A percentile compares a stretch with the other conserved stretches of the same genome.
Conservation (phyloP, 2,113 vertebrate genomes). For the Sebastes schlegelii region DNA sequence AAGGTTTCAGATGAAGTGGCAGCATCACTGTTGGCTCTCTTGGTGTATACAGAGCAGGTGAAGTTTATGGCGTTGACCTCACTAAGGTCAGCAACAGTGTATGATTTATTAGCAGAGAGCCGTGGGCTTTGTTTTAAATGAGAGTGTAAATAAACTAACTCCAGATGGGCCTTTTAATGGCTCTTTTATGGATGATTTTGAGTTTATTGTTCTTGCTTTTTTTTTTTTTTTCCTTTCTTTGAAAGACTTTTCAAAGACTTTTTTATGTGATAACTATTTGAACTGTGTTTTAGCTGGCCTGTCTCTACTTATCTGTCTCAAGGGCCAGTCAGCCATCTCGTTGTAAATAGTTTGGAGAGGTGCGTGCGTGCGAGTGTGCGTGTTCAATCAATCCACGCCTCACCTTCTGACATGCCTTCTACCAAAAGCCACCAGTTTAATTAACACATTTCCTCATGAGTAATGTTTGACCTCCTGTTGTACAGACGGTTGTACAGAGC, state of each 20-base stretch:
- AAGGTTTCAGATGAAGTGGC: background rate
- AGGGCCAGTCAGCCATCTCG: slow-evolving; percentile 32
- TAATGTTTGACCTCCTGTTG: slow-evolving; percentile 57
- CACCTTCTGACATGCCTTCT: slow-evolving; percentile 43
- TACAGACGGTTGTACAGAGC: slow-evolving; percentile 69
- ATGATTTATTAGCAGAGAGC: slow-evolving; percentile 8
- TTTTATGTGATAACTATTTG: slow-evolving; percentile 48
- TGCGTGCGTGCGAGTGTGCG: background rate
- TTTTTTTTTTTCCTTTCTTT: slow-evolving; percentile 17
- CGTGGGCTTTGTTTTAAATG: slow-evolving; percentile 39
- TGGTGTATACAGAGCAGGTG: background rate
- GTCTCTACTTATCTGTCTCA: slow-evolving; percentile 24
- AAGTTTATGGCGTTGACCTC: slow-evolving; percentile 24
- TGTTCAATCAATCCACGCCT: slow-evolving; percentile 14
- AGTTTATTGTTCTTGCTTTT: slow-evolving; percentile 8
- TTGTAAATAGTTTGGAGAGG: slow-evolving; percentile 54
- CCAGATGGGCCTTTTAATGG: slow-evolving; percentile 39
- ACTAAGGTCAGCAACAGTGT: slow-evolving; percentile 9
- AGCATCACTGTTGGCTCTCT: background rate
- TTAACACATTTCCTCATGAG: slow-evolving; percentile 39
- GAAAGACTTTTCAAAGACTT: slow-evolving; percentile 42
- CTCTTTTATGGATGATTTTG: background rate
- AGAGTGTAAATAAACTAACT: slow-evolving; percentile 54
- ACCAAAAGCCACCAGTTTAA: slow-evolving; percentile 35
- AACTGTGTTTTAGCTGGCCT: slow-evolving; percentile 35